These are phyloP conservation scores for Iphiclides podalirius DNA, from an alignment of 2,888 invertebrate genomes.

Conservation along the genomic window DNA sequence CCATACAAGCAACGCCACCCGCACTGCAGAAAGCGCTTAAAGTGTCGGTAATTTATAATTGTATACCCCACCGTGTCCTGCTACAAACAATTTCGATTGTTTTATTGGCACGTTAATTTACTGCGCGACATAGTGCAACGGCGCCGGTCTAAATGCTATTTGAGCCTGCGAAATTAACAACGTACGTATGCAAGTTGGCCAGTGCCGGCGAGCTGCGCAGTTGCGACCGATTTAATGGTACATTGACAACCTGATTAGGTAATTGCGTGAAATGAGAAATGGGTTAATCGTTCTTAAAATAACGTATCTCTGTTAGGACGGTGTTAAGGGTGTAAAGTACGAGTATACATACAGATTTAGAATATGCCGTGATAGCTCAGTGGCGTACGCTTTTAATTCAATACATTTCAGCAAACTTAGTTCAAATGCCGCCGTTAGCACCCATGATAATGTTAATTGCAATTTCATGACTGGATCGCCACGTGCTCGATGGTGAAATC, in stretches of 20 bases:
- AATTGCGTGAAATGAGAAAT: background rate
- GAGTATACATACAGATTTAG: too few relatives aligned
- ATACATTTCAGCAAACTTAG: too few relatives aligned
- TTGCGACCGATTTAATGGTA: background rate
- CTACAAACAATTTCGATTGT: constrained; percentile 20
- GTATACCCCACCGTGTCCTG: background rate
- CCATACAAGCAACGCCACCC: constrained; percentile 5
- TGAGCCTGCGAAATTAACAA: constrained; percentile 15
- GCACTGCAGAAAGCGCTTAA: constrained; percentile 10
- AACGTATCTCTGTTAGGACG: too few relatives aligned
- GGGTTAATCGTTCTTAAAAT: constrained; percentile 9
- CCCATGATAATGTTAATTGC: too few relatives aligned
- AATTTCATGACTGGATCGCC: too few relatives aligned
- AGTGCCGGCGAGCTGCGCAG: background rate
- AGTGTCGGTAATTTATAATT: constrained; percentile 23
- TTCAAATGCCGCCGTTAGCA: too few relatives aligned
- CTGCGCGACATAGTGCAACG: constrained; percentile 17
- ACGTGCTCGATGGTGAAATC: too few relatives aligned
- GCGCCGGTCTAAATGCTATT: constrained; percentile 10
- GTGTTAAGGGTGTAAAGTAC: too few relatives aligned
- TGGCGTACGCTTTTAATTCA: too few relatives aligned
- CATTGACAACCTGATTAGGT: background rate
- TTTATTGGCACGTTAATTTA: constrained; percentile 21
- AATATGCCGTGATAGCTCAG: too few relatives aligned
- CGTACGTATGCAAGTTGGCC: background rate